phyloP scores from a whole-genome alignment of 2,113 vertebrate genomes.

The Dromas ardeola region DNA sequence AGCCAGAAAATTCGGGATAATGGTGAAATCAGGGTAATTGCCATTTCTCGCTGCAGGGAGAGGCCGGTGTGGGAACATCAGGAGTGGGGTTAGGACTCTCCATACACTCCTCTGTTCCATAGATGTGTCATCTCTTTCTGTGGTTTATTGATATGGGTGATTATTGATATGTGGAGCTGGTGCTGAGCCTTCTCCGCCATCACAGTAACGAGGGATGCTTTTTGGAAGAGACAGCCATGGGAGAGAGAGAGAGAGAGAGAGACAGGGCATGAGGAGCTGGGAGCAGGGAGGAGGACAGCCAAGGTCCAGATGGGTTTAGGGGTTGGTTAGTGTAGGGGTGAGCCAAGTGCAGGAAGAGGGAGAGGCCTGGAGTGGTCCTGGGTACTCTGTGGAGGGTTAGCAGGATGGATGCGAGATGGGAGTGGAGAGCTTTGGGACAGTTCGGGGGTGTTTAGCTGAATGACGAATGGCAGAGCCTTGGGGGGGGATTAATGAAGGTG shows the following conservation, averaged over 20 bases:
- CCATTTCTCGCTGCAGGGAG: background rate
- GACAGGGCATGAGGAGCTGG: background rate
- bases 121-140: background rate
- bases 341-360: background rate
- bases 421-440: background rate
- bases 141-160: accelerated
- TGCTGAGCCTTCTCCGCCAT: background rate
- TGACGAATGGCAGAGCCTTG: background rate
- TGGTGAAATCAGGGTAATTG: background rate
- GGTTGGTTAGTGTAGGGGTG: background rate
- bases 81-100: background rate
- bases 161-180: accelerated
- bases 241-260: no score
- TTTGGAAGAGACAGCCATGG: no score
- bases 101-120: accelerated
- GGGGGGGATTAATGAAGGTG: background rate
- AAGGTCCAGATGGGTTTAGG: background rate
- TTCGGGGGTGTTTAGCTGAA: background rate
- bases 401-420: no score
- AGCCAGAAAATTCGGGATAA: background rate
- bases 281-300: background rate
- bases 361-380: background rate
- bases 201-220: accelerated
- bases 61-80: background rate
- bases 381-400: no score